Evolutionary conservation across 1,140 invertebrate species (phyloP).

Genomic region (Proctacanthus coquilletti): DNA sequence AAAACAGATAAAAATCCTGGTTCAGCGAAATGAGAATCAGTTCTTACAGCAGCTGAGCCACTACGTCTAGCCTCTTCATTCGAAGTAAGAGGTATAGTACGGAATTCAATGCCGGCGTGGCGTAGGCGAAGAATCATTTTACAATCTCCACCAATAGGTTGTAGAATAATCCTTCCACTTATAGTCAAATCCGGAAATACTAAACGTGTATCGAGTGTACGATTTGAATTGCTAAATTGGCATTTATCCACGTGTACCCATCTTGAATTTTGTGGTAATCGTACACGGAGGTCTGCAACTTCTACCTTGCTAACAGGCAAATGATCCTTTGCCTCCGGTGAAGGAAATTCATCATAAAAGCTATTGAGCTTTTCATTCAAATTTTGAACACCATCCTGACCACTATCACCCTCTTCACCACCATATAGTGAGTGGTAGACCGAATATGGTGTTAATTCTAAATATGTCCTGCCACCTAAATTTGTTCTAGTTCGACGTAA

Average conservation of each 20-base stretch:
- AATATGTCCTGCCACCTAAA: conserved; percentile 12
- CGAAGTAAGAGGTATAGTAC: conserved; percentile 28
- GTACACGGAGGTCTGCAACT: conserved; percentile 41
- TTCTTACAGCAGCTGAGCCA: conserved; percentile 57
- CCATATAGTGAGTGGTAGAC: conserved; percentile 36
- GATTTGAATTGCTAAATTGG: conserved; percentile 51
- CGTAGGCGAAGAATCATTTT: conserved; percentile 62
- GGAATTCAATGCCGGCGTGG: conserved; percentile 59
- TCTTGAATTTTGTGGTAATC: conserved; percentile 36
- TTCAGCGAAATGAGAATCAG: conserved; percentile 65
- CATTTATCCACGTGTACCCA: conserved; percentile 58
- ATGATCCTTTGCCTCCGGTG: conserved; percentile 5
- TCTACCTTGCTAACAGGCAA: conserved; percentile 35
- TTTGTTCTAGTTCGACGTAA: conserved; percentile 29
- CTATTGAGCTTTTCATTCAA: neutral
- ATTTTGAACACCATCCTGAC: conserved; percentile 7
- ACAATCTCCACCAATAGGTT: conserved; percentile 39
- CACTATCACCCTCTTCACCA: conserved; percentile 13
- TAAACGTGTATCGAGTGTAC: conserved; percentile 56
- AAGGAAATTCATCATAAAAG: neutral
- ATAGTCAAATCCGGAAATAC: conserved; percentile 63
- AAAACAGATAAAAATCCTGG: conserved; percentile 69
- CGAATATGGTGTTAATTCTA: conserved; percentile 36
- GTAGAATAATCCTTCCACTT: conserved; percentile 52
- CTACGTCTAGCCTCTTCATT: conserved; percentile 18